A percentile compares a stretch with the other conserved stretches of the same genome.
phyloP scores from a whole-genome alignment of 2,113 vertebrate species.

The Phoxinus phoxinus region DNA sequence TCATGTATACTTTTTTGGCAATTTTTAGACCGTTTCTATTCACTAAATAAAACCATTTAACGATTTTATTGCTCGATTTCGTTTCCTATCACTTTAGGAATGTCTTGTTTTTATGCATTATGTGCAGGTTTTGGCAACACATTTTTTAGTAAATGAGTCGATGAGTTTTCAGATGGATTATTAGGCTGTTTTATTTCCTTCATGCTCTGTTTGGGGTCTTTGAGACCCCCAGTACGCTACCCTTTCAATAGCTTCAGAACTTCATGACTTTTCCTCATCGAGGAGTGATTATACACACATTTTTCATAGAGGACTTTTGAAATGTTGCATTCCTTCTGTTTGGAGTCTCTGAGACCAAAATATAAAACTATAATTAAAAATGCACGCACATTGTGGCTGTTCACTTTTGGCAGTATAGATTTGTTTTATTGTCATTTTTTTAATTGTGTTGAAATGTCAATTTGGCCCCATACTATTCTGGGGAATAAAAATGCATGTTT shows the following conservation, averaged over 20 bases:
- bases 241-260: not conserved
- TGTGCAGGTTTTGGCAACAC: not conserved
- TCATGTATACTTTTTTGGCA: not conserved
- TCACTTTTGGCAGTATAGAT: not conserved
- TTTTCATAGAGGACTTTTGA: not conserved
- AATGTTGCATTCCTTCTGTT: not conserved
- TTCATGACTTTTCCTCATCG: not conserved
- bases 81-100: not conserved
- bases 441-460: not conserved
- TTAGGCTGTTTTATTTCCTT: not conserved
- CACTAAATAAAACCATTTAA: not conserved
- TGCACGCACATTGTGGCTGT: not conserved
- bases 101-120: not conserved
- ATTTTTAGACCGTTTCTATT: not conserved
- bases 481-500: not conserved
- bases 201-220: not conserved
- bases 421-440: not conserved
- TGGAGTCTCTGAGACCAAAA: not conserved
- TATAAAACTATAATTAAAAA: not conserved
- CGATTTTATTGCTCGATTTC: not conserved
- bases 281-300: not conserved
- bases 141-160: not conserved
- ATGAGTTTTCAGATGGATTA: not conserved
- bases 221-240: not conserved
- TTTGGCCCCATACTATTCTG: not conserved